Evolutionary conservation across 2,113 vertebrate genomes (phyloP).

Genomic region (Lanius ludovicianus): DNA sequence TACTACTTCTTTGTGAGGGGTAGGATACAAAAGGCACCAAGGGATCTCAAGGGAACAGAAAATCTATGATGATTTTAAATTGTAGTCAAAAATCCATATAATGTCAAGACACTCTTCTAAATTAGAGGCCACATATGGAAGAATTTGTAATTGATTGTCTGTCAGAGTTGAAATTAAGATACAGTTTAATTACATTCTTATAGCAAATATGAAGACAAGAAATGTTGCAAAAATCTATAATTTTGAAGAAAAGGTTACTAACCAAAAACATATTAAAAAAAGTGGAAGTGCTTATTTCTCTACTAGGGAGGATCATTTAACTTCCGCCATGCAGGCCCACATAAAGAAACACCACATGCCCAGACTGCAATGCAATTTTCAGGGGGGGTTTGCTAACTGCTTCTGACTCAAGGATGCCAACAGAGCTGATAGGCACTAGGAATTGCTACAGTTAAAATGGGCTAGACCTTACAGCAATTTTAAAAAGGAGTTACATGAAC

Average conservation of each 20-base stretch:
- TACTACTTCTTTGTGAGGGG: background rate
- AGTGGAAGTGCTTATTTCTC: background rate
- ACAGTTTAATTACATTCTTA: background rate
- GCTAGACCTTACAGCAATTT: background rate
- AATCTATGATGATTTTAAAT: background rate
- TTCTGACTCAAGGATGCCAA: background rate
- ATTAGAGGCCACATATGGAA: background rate
- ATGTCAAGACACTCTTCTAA: background rate
- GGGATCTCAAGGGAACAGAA: background rate
- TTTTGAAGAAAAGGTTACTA: background rate
- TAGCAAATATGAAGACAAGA: background rate
- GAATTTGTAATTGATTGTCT: background rate
- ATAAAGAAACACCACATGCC: background rate
- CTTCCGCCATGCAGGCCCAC: background rate
- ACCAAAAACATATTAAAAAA: background rate
- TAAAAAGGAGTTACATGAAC: background rate
- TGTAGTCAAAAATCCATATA: background rate
- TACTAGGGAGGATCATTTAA: background rate
- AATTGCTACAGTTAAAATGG: background rate
- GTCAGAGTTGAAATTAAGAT: background rate
- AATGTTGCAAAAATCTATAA: background rate
- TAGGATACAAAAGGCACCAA: background rate
- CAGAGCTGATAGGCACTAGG: background rate
- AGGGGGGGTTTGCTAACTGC: background rate
- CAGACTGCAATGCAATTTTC: background rate